Evolutionary conservation across 2,113 vertebrate species (phyloP).

Genomic region (Silurus meridionalis): DNA sequence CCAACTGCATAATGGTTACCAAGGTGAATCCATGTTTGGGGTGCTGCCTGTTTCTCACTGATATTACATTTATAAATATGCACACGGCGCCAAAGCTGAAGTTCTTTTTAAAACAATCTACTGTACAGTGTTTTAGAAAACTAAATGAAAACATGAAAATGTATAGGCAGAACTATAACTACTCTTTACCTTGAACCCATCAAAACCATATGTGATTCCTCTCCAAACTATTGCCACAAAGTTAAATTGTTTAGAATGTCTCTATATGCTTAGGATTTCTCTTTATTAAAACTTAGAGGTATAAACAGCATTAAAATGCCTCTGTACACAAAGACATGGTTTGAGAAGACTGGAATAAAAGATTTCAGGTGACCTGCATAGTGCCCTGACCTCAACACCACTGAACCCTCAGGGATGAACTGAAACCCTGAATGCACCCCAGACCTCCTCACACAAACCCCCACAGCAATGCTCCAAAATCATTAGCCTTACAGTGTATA

Average conservation of each 20-base stretch:
- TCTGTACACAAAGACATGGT: not conserved
- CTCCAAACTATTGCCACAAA: not conserved
- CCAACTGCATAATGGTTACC: not conserved
- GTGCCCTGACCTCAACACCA: not conserved
- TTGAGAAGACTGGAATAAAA: not conserved
- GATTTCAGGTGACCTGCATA: not conserved
- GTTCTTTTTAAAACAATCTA: not conserved
- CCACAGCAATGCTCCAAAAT: not conserved
- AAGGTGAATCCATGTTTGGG: not conserved
- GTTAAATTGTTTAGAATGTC: not conserved
- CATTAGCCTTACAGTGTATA: not conserved
- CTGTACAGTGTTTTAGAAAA: not conserved
- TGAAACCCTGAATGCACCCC: not conserved
- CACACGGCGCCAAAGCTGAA: not conserved
- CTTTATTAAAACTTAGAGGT: not conserved
- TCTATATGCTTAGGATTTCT: not conserved
- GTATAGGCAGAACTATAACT: not conserved
- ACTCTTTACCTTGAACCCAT: not conserved
- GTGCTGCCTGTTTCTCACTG: not conserved
- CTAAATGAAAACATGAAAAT: not conserved
- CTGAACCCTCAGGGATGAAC: not conserved
- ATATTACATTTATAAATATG: not conserved
- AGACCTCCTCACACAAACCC: not conserved
- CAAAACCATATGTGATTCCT: not conserved
- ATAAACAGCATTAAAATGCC: not conserved